A percentile compares a stretch with the other conserved stretches of the same genome.
Conservation (phyloP, 2,888 invertebrate species). For the Bellardia bayeri region DNA sequence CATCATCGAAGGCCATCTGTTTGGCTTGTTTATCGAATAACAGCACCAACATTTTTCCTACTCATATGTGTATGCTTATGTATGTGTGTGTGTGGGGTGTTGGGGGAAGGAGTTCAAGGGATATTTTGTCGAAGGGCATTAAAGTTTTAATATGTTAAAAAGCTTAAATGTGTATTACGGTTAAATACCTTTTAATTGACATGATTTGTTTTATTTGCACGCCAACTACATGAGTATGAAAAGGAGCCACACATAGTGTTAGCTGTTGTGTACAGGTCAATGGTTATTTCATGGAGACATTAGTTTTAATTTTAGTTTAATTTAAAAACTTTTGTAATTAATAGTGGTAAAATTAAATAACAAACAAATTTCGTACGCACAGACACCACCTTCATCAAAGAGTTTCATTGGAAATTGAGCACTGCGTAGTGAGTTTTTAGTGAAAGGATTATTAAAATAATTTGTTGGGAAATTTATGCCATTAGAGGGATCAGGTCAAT, state of each 20-base stretch:
- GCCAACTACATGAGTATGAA: conserved; percentile 4
- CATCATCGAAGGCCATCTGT: conserved; percentile 67
- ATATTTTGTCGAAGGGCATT: conserved; percentile 72
- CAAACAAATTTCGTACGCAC: neutral
- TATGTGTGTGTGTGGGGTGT: neutral
- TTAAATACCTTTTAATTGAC: conserved; percentile 84
- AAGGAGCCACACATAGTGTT: conserved; percentile 20
- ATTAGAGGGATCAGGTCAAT: neutral
- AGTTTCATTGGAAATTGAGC: neutral
- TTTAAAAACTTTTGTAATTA: conserved; percentile 69
- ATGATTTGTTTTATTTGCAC: conserved; percentile 74
- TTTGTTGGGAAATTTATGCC: neutral
- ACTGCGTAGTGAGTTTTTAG: neutral
- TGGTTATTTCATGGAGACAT: conserved; percentile 58
- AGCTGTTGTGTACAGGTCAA: conserved; percentile 61
- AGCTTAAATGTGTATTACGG: conserved; percentile 78
- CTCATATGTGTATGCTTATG: neutral
- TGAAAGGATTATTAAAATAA: conserved; percentile 18
- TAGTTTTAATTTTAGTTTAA: conserved; percentile 58
- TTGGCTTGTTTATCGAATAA: conserved; percentile 68
- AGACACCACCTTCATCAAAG: neutral
- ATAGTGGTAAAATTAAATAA: conserved; percentile 53
- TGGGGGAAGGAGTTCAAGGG: neutral
- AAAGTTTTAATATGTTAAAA: conserved; percentile 74
- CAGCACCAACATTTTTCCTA: conserved; percentile 26